Base-by-base conservation (phyloP, 2,113 vertebrate genomes). In the Piprites chloris region DNA sequence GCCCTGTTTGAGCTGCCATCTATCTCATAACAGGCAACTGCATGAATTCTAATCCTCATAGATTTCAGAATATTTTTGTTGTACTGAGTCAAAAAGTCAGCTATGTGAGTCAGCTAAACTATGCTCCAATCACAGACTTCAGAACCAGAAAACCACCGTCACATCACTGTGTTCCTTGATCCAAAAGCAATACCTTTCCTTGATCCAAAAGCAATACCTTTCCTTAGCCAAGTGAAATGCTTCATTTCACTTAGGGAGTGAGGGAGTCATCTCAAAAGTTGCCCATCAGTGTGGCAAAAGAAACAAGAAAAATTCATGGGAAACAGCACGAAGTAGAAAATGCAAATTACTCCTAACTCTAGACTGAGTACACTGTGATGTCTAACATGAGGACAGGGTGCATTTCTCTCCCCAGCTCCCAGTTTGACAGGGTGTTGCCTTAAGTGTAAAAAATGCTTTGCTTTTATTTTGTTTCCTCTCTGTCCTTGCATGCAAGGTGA, bases 71-170 rank as follows among this genome's bases (percentile, higher is more conserved):
- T 93, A 92, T 95, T 96, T 95, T 92, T 94, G 78, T 94, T 93
- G 83, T 73, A 90, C n/a, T 12, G 67, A 79, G 87, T 95, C 91
- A 93, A 68, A 92, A 94, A 82, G 87, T 93, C 86, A 96, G 75
- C 91, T 89, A 91, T 95, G 90, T 84, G 79, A 95, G 91, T 95
- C 88, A 96, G 95, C 93, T 95, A 62, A 95, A 78, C 88, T 94
- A 52, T 87, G 69, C 86, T 93, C 75, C 90, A 59, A 16, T 78
- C 39, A 35, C 33, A 84, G 80, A 66, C 53, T 62, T 62, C 76
- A 14, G 5, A 80, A 78, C 5, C 58, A 86, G 74, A 91, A 88
- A 94, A 76, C 79, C 87, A 63, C 44, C 1, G 0, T 89, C 91
- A 67, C 47, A 52, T 77, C 44, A 8, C 66, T 82, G 61, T 92